Conservation (phyloP, 2,113 vertebrate species). For the Glaucidium brasilianum region DNA sequence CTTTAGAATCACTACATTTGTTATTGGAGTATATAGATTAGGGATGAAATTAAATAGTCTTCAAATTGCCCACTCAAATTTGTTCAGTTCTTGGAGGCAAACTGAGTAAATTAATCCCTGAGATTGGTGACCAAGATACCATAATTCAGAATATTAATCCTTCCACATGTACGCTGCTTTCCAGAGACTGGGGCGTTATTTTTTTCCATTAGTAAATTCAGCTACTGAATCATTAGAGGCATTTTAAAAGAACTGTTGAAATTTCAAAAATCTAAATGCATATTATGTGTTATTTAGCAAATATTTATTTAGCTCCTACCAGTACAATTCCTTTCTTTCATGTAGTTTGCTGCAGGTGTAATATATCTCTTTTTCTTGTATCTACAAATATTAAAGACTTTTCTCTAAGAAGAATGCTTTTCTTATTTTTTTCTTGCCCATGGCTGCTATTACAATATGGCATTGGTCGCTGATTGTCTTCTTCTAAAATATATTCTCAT, state of each 20-base stretch:
- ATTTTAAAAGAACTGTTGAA: background rate
- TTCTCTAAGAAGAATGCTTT: background rate
- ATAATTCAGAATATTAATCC: background rate
- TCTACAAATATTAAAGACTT: background rate
- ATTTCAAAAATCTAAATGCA: background rate
- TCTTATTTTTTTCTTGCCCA: background rate
- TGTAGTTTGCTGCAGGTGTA: background rate
- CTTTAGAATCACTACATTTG: background rate
- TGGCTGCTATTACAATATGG: conserved; percentile 5
- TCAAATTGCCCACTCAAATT: background rate
- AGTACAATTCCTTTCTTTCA: background rate
- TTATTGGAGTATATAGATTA: background rate
- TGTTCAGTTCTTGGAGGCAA: background rate
- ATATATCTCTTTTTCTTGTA: background rate
- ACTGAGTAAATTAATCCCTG: background rate
- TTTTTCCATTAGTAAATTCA: background rate
- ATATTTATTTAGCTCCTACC: conserved; percentile 6
- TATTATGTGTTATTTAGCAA: background rate
- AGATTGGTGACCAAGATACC: background rate
- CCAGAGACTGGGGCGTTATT: background rate
- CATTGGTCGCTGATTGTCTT: background rate
- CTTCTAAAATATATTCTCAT: background rate
- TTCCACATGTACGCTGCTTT: background rate
- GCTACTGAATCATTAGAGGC: background rate
- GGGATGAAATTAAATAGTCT: background rate